These are phyloP conservation scores for Zaprionus africanus DNA, from an alignment of 1,140 invertebrate species.

Conservation along the genomic window DNA sequence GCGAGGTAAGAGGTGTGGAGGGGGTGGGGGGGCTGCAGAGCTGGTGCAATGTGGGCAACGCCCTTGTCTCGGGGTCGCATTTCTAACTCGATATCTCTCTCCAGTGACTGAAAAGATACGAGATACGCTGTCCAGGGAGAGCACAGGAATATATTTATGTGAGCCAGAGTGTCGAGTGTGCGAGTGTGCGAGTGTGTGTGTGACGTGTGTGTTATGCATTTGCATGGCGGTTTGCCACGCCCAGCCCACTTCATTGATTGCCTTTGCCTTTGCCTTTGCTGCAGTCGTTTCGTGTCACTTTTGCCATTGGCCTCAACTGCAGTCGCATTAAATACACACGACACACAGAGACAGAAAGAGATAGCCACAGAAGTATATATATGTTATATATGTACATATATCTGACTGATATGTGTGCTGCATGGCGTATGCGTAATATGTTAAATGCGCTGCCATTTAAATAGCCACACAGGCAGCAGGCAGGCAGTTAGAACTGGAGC, in stretches of 20 bases:
- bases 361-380: not conserved
- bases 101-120: constrained; percentile 37
- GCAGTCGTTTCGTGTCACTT: constrained; percentile 55
- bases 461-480: constrained; percentile 14
- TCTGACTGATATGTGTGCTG: not conserved
- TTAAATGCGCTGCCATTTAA: constrained; percentile 39
- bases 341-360: not conserved
- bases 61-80: constrained; percentile 47
- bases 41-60: constrained; percentile 24
- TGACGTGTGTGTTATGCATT: constrained; percentile 16
- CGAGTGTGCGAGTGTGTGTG: not conserved
- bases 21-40: not conserved
- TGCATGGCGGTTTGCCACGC: constrained; percentile 39
- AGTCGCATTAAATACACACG: constrained; percentile 38
- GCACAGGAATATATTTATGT: not conserved
- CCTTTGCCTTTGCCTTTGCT: constrained; percentile 36
- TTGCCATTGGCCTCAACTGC: constrained; percentile 15
- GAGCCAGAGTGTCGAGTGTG: not conserved
- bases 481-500: constrained; percentile 9
- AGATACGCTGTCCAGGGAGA: not conserved
- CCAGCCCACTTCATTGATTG: constrained; percentile 66
- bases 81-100: constrained; percentile 58
- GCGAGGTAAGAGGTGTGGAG: not conserved
- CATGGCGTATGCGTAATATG: constrained; percentile 61
- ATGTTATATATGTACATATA: not conserved